Conservation (phyloP, 1,140 invertebrate species). For the Heliconius melpomene region DNA sequence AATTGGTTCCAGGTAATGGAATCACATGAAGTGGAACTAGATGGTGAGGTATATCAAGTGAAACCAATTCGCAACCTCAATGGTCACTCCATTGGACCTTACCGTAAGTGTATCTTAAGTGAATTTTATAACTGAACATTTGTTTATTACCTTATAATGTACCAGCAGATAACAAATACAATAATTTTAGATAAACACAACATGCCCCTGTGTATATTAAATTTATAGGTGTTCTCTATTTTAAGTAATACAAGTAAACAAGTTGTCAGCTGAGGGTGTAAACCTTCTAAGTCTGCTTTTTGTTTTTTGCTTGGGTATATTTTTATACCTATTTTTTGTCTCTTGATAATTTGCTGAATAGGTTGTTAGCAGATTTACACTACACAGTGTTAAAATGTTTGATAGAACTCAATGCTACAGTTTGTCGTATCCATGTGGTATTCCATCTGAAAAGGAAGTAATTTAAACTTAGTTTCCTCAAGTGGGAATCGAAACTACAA, state of each 20-base stretch:
- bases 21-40: slow-evolving; percentile 98
- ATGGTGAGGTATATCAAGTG: slow-evolving; percentile 98
- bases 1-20: slow-evolving; percentile 88
- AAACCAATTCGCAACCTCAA: slow-evolving; percentile 99
- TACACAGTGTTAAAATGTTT: too few species aligned
- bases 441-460: too few species aligned
- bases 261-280: too few species aligned
- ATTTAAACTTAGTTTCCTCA: too few species aligned
- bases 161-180: not conserved
- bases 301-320: too few species aligned
- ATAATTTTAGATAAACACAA: not conserved
- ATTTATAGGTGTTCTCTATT: not conserved
- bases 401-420: too few species aligned
- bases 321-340: too few species aligned
- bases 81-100: slow-evolving; percentile 98
- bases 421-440: too few species aligned
- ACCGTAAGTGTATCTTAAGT: slow-evolving; percentile 84
- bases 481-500: too few species aligned
- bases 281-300: too few species aligned
- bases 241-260: not conserved
- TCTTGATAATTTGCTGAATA: too few species aligned
- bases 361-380: too few species aligned
- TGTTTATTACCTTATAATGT: not conserved
- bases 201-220: not conserved
- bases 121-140: not conserved